A percentile compares a stretch with the other conserved stretches of the same genome.
Conservation (phyloP, 2,113 vertebrate genomes). For the Calonectris borealis region DNA sequence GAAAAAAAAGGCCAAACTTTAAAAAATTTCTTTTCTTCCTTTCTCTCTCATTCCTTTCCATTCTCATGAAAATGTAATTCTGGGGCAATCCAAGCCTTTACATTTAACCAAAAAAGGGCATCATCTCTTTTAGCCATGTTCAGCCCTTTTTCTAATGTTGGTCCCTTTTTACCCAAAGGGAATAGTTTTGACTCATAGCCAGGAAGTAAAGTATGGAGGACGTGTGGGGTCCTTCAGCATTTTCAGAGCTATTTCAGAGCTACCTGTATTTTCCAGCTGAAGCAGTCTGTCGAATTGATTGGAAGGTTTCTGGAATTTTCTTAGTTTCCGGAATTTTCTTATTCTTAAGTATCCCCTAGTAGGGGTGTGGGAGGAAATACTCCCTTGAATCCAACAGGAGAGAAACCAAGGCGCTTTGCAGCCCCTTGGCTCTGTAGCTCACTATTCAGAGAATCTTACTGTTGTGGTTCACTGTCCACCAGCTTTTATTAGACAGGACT, state of each 20-base stretch:
- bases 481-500: background rate
- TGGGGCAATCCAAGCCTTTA: background rate
- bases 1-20: background rate
- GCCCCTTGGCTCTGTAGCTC: background rate
- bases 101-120: background rate
- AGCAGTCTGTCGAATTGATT: background rate
- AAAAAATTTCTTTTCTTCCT: background rate
- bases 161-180: background rate
- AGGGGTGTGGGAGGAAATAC: background rate
- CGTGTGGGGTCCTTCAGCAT: background rate
- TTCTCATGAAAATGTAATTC: background rate
- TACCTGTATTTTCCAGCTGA: background rate
- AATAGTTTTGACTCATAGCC: background rate
- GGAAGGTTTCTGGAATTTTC: background rate
- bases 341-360: background rate
- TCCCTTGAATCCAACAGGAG: background rate
- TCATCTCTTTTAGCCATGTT: background rate
- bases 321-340: background rate
- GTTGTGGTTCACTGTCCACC: background rate
- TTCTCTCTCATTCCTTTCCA: background rate
- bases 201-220: background rate
- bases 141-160: background rate
- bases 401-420: background rate
- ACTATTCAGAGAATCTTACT: background rate
- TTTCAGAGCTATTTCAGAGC: conserved; percentile 1